Percentiles rank a stretch among this genome's conserved stretches.
phyloP scores from a whole-genome alignment of 2,113 vertebrate genomes.

The Nibea albiflora region DNA sequence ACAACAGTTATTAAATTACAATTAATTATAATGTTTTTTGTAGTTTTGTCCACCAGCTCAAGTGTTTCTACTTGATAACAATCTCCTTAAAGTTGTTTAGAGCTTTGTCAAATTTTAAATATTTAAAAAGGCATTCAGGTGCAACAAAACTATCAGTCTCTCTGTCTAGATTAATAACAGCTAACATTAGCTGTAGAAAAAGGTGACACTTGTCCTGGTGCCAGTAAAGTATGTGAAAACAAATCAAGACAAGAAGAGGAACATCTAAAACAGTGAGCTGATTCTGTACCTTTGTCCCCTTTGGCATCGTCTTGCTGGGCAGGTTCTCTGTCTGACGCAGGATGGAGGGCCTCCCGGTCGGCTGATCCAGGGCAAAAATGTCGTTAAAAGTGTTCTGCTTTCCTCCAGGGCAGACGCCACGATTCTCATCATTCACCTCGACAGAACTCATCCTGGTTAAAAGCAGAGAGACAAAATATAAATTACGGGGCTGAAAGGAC shows the following conservation, averaged over 20 bases:
- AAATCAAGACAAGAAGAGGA: neutral
- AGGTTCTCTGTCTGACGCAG: conserved; percentile 92
- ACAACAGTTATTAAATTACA: neutral
- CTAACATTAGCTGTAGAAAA: neutral
- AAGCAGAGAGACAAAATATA: conserved; percentile 20
- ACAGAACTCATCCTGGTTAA: conserved; percentile 90
- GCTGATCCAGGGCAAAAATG: conserved; percentile 84
- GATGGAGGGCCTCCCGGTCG: conserved; percentile 88
- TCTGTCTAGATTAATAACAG: neutral
- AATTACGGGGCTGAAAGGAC: neutral
- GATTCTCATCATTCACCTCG: conserved; percentile 86
- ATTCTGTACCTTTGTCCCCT: conserved; percentile 83
- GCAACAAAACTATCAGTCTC: neutral
- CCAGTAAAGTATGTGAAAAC: neutral
- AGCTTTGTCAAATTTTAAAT: neutral
- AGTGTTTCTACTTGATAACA: neutral
- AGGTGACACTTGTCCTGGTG: neutral
- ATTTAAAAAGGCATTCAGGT: neutral
- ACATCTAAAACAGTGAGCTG: neutral
- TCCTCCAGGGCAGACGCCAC: conserved; percentile 63
- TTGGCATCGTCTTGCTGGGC: conserved; percentile 82
- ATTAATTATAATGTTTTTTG: neutral
- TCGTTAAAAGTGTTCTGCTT: conserved; percentile 77
- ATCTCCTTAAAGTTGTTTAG: neutral
- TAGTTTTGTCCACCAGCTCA: neutral